Evolutionary conservation across 2,797 vertebrate genomes (phyloP).

Genomic region (Perdix hodgsoniae): DNA sequence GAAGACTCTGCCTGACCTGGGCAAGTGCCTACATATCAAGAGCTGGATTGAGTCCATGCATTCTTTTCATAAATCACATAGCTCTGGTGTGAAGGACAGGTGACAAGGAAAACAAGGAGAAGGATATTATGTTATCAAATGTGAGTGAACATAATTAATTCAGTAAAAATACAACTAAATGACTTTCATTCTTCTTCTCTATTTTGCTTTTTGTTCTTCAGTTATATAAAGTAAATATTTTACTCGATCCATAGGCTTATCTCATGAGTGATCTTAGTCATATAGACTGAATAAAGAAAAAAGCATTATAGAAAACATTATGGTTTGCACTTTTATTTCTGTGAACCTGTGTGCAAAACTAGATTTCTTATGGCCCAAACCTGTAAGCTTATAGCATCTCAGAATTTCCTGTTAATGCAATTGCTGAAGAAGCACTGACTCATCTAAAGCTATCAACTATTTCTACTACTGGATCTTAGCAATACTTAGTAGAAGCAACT

Average conservation of each 20-base stretch:
- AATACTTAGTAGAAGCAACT: fast-evolving
- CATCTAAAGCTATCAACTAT: not conserved
- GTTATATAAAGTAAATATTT: not conserved
- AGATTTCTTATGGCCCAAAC: not conserved
- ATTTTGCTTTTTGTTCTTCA: not conserved
- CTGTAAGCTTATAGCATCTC: not conserved
- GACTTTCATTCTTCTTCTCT: not conserved
- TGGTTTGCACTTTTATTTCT: not conserved
- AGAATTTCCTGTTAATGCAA: not conserved
- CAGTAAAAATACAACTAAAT: not conserved
- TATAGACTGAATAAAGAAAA: not conserved
- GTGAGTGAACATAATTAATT: not conserved
- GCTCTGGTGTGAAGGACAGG: not conserved
- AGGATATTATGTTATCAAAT: not conserved
- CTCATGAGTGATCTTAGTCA: not conserved
- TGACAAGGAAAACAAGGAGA: not conserved
- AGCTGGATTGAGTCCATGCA: not conserved
- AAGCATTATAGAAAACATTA: not conserved
- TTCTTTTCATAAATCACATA: not conserved
- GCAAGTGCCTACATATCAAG: not conserved
- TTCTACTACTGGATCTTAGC: not conserved
- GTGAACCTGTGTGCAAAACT: not conserved
- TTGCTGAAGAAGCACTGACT: not conserved
- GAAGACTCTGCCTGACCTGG: not conserved
- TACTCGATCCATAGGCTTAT: not conserved